Base-by-base conservation (phyloP, 2,113 vertebrate species). In the Pachypanchax playfairii region DNA sequence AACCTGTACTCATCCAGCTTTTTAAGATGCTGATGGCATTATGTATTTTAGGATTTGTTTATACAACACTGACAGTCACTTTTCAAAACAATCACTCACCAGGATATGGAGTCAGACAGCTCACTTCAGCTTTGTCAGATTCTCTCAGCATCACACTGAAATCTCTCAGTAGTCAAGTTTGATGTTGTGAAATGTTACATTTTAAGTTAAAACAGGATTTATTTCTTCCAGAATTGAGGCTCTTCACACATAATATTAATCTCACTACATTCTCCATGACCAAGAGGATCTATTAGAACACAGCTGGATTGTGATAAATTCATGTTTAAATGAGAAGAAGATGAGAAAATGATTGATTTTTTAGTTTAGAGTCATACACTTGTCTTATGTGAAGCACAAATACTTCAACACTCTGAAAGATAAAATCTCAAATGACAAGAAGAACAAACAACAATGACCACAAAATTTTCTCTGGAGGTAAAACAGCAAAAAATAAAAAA, bases 381-480 rank as follows among this genome's bases (percentile, higher is more conserved):
- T n/a, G n/a, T n/a, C n/a, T n/a, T n/a, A n/a, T n/a, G n/a, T n/a
- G n/a, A n/a, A n/a, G n/a, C 12, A 49, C 28, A 12, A 20, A 29
- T 44, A 52, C n/a, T 41, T 24, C 41, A 64, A 65, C 24, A 35
- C 18, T 60, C 35, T 38, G 3, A 38, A 29, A 68, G 43, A 46
- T 25, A 25, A 39, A 51, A 52, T 46, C 29, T 62, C 6, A 20
- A 28, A 33, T 36, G 59, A 75, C 52, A n/a, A 38, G 39, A 2
- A 44, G 29, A 25, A 33, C 39, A 7, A 56, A 41, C 44, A 78
- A 70, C 36, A 71, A 56, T 79, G 55, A 72, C 79, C 70, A 85
- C 64, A 31, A 75, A 80, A 78, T 46, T 70, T 74, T 80, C 66
- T 69, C 31, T 61, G 47, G 38, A 72, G 46, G 14, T 54, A 76